These are phyloP conservation scores for Stichodactyla mertensii DNA, from an alignment of 64 coral and sea anemone species.

Conservation along the genomic window DNA sequence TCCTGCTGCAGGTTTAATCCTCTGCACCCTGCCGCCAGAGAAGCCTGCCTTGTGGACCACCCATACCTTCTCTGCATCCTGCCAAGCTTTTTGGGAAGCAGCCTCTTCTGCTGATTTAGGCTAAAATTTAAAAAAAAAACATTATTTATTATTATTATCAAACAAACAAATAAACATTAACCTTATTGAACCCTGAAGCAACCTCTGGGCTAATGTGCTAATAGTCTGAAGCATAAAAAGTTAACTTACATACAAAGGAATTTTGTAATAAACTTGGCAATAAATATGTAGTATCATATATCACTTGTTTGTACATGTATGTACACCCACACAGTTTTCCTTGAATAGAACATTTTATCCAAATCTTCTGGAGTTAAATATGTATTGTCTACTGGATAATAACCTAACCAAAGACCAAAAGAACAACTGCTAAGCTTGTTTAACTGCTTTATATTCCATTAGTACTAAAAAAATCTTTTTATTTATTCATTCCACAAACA, in stretches of 20 bases:
- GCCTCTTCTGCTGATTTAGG: constrained; percentile 92
- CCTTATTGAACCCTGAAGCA: too few species aligned
- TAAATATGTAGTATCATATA: background rate
- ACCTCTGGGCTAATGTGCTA: too few species aligned
- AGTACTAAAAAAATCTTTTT: background rate
- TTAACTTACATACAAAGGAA: too few species aligned
- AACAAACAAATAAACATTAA: too few species aligned
- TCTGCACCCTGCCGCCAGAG: constrained; percentile 89
- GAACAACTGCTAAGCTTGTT: background rate
- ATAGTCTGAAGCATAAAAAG: too few species aligned
- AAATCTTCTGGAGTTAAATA: background rate
- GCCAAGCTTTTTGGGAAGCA: constrained; percentile 88
- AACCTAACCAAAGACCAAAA: background rate
- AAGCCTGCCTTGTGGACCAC: constrained; percentile 96
- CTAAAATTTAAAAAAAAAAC: background rate
- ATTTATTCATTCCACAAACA: background rate
- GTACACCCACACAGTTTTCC: background rate
- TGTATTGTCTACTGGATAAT: background rate
- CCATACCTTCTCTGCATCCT: constrained; percentile 97
- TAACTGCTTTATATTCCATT: background rate
- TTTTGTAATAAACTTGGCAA: too few species aligned
- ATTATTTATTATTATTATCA: too few species aligned
- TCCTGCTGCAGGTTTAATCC: constrained; percentile 23
- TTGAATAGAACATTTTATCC: background rate
- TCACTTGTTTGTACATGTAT: background rate